These are phyloP conservation scores for Helostoma temminkii DNA, from an alignment of 2,797 vertebrate genomes.

Conservation along the genomic window DNA sequence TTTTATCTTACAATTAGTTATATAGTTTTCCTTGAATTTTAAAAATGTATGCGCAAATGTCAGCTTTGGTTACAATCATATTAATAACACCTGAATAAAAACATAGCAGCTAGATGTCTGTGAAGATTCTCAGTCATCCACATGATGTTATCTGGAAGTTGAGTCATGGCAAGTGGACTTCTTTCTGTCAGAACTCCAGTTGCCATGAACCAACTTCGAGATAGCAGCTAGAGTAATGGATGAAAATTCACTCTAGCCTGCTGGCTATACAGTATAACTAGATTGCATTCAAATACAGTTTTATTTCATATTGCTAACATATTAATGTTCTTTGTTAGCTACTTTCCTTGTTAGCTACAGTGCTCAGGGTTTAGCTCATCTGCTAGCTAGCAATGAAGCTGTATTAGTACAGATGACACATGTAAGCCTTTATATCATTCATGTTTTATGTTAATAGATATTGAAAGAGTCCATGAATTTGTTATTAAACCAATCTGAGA, in stretches of 20 bases:
- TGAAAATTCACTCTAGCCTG: not conserved
- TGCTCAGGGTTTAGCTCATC: not conserved
- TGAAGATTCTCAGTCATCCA: no score
- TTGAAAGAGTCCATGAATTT: no score
- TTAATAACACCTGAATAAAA: constrained; percentile 9
- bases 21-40: not conserved
- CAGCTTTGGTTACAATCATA: constrained; percentile 30
- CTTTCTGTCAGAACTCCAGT: no score
- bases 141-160: no score
- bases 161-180: no score
- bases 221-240: constrained; percentile 1
- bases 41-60: constrained; percentile 1
- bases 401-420: not conserved
- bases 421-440: not conserved
- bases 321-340: not conserved
- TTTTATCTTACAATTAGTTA: not conserved
- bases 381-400: not conserved
- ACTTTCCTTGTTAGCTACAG: not conserved
- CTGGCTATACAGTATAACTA: not conserved
- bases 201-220: no score
- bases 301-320: no score
- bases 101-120: constrained; percentile 9
- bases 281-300: no score
- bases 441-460: not conserved
- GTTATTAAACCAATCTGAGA: not conserved